These are phyloP conservation scores for Rhinoraja longicauda DNA, from an alignment of 2,797 vertebrate genomes.

Conservation along the genomic window DNA sequence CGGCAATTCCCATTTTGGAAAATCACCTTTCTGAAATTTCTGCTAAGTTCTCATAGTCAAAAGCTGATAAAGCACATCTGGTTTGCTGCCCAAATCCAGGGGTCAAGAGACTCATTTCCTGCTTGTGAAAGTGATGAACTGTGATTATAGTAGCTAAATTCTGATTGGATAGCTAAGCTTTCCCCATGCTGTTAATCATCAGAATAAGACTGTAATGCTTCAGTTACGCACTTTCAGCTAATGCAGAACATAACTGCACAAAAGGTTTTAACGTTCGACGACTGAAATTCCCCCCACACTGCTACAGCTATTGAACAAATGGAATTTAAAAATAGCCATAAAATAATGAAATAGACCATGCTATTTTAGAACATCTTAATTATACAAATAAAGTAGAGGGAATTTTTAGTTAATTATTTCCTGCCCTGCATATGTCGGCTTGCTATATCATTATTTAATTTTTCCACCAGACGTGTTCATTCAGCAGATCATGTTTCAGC, in stretches of 20 bases:
- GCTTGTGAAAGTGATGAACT: conserved; percentile 30
- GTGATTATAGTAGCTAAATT: not conserved
- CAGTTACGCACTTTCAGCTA: not conserved
- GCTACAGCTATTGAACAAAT: not conserved
- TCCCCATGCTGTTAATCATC: not conserved
- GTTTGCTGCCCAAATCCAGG: not conserved
- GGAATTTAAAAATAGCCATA: not conserved
- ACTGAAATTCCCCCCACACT: not conserved
- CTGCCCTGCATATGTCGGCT: not conserved
- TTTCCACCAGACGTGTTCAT: not conserved
- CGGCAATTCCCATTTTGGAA: not conserved
- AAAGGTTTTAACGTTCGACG: not conserved
- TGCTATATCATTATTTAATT: not conserved
- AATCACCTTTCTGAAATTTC: too few species aligned
- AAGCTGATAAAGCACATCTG: conserved; percentile 15
- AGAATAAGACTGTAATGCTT: conserved; percentile 7
- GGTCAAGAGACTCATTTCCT: conserved; percentile 23
- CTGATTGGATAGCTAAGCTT: not conserved
- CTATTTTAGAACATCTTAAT: not conserved
- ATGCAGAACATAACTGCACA: not conserved
- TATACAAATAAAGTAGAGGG: not conserved
- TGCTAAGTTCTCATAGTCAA: not conserved
- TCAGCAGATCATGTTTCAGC: not conserved
- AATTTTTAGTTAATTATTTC: conserved; percentile 1
- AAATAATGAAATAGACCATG: not conserved